These are phyloP conservation scores for Periophthalmus magnuspinnatus DNA, from an alignment of 2,797 vertebrate genomes.

Conservation along the genomic window DNA sequence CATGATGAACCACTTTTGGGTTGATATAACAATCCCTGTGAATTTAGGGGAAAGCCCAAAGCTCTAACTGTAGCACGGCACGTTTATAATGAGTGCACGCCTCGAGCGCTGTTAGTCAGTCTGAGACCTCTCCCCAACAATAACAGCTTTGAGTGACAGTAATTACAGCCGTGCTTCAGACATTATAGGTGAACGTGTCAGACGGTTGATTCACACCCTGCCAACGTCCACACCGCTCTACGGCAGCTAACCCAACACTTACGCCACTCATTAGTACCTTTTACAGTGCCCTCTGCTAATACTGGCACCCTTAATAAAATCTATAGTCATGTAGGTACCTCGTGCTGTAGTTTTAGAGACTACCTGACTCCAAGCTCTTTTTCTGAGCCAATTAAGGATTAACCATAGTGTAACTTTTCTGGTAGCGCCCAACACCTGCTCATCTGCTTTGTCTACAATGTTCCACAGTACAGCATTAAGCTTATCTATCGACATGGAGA, in stretches of 20 bases:
- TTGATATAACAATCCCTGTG: conserved; percentile 16
- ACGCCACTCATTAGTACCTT: conserved; percentile 7
- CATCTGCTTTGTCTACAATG: too few species aligned
- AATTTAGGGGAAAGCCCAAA: conserved; percentile 9
- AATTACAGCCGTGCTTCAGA: conserved; percentile 54
- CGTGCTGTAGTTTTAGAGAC: neutral
- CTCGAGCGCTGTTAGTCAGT: conserved; percentile 52
- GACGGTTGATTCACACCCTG: conserved; percentile 50
- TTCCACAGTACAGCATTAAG: too few species aligned
- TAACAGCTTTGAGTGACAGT: conserved; percentile 65
- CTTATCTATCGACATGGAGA: too few species aligned
- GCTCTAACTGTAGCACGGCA: conserved; percentile 23
- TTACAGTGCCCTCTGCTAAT: neutral
- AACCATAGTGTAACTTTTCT: neutral
- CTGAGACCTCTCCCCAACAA: conserved; percentile 53
- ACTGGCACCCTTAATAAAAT: neutral
- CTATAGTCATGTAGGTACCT: neutral
- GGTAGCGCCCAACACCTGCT: too few species aligned
- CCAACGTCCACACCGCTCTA: conserved; percentile 63
- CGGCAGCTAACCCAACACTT: conserved; percentile 38
- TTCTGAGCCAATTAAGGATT: too few species aligned
- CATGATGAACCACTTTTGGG: neutral
- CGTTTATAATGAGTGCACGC: conserved; percentile 34
- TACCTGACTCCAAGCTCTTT: too few species aligned
- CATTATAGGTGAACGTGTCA: conserved; percentile 59